phyloP scores from a whole-genome alignment of 2,797 vertebrate genomes.

The Pseudomugil gertrudae region DNA sequence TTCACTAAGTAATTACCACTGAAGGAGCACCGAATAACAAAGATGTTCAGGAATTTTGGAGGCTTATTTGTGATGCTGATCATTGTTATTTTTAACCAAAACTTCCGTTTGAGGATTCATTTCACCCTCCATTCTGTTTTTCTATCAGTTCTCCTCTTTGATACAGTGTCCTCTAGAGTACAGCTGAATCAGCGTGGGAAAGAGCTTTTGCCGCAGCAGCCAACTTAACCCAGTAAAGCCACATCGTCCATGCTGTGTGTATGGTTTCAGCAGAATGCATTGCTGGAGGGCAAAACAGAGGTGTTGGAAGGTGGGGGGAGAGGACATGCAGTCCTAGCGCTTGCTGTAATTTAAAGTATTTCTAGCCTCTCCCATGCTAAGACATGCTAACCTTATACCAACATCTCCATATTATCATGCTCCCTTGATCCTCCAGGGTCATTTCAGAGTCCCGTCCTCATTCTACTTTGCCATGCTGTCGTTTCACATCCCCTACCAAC shows the following conservation, averaged over 20 bases:
- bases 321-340: neutral
- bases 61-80: constrained; percentile 2
- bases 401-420: neutral
- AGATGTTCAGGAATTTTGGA: constrained; percentile 14
- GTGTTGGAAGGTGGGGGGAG: constrained; percentile 1
- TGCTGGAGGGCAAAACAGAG: constrained; percentile 20
- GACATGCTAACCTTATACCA: neutral
- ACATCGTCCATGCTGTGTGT: constrained; percentile 49
- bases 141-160: constrained; percentile 41
- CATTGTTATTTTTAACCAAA: constrained; percentile 44
- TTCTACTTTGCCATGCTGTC: neutral
- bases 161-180: constrained; percentile 63
- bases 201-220: constrained; percentile 67
- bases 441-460: constrained; percentile 4
- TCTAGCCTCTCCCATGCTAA: constrained; percentile 1
- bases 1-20: neutral
- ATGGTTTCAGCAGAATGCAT: constrained; percentile 55
- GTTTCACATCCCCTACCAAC: constrained; percentile 13
- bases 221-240: constrained; percentile 62
- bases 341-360: neutral
- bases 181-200: constrained; percentile 76
- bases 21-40: neutral
- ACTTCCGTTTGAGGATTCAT: constrained; percentile 37
- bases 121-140: constrained; percentile 18
- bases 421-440: constrained; percentile 9